Conservation (phyloP, 2,797 vertebrate species). For the Lutjanus campechanus region DNA sequence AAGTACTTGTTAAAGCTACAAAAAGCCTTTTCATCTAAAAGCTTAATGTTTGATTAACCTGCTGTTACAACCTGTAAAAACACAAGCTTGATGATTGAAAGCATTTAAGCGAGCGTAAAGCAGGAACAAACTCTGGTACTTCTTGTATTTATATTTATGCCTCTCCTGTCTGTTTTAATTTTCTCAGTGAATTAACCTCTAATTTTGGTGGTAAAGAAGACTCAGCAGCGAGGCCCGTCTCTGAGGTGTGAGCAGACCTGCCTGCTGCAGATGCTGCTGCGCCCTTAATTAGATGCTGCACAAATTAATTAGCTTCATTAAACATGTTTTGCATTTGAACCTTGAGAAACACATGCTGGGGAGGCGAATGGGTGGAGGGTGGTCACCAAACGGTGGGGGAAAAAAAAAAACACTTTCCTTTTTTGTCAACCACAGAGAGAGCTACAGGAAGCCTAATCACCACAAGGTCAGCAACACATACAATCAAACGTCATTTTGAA, state of each 20-base stretch:
- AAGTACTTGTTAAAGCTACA: neutral
- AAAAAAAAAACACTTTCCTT: neutral
- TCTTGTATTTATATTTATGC: constrained; percentile 10
- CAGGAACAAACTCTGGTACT: constrained; percentile 4
- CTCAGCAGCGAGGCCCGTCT: constrained; percentile 31
- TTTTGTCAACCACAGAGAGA: neutral
- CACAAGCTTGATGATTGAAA: constrained; percentile 20
- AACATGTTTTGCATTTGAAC: constrained; percentile 64
- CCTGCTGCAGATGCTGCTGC: constrained; percentile 47
- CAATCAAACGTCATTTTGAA: neutral
- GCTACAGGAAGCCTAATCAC: neutral
- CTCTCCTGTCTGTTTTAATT: constrained; percentile 52
- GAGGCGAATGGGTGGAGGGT: neutral
- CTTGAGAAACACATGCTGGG: constrained; percentile 22
- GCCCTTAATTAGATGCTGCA: constrained; percentile 65
- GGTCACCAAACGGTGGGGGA: neutral
- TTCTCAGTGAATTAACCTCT: constrained; percentile 51
- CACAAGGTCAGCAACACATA: neutral
- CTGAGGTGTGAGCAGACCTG: constrained; percentile 46
- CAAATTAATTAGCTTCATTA: constrained; percentile 76
- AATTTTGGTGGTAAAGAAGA: constrained; percentile 38
- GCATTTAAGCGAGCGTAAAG: constrained; percentile 10
- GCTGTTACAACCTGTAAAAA: constrained; percentile 21
- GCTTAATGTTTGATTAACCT: constrained; percentile 18
- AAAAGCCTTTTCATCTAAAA: constrained; percentile 6